phyloP scores from a whole-genome alignment of 2,113 vertebrate species.

The Orientallactaga bullata region DNA sequence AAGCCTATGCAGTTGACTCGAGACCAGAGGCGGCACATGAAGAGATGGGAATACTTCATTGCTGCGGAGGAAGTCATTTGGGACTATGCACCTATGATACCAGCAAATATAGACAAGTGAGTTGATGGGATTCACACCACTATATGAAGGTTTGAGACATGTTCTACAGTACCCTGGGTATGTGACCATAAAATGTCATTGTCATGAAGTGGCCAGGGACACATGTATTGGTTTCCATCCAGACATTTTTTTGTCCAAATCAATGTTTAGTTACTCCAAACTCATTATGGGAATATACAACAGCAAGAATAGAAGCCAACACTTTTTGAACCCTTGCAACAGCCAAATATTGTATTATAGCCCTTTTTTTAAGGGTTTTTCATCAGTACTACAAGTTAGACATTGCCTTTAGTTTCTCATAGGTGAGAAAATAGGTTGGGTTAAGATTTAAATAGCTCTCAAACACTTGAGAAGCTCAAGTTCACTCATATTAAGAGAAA shows the following conservation, averaged over 20 bases:
- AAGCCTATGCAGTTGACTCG: constrained; percentile 84
- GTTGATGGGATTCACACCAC: background rate
- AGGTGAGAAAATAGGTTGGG: background rate
- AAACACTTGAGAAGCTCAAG: constrained; percentile 13
- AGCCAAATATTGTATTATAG: background rate
- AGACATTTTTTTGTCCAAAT: background rate
- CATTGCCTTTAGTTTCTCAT: background rate
- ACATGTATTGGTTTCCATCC: background rate
- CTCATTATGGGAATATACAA: background rate
- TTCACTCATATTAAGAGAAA: constrained; percentile 27
- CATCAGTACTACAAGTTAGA: background rate
- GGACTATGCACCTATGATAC: constrained; percentile 93
- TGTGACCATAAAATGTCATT: background rate
- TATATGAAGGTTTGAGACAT: background rate
- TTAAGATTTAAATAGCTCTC: background rate
- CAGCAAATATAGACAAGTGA: constrained; percentile 90
- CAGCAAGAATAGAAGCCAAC: background rate
- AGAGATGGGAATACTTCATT: constrained; percentile 94
- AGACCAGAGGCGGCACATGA: constrained; percentile 87
- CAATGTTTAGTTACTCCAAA: constrained; percentile 1
- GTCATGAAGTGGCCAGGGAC: background rate
- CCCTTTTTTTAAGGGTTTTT: background rate
- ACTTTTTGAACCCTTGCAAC: background rate
- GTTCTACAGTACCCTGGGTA: fast-evolving
- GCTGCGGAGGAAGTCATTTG: constrained; percentile 95